Base-by-base conservation (phyloP, 1,140 invertebrate species). In the Caenorhabditis inopinata region DNA sequence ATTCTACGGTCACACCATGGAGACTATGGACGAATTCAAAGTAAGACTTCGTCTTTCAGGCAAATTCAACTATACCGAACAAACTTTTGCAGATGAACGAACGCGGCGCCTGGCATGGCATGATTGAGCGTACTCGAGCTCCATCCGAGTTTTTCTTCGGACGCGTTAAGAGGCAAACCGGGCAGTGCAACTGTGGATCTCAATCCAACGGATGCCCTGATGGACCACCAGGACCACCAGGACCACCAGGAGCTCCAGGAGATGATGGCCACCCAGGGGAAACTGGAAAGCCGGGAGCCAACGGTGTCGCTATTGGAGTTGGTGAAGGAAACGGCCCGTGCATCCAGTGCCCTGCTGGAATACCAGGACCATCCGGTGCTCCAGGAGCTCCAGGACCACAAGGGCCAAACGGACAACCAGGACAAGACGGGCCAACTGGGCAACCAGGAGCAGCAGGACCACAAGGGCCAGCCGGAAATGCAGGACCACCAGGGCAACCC, bases 181-280 rank as follows among this genome's bases (percentile, higher is more conserved):
- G 53, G 2, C 42, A 68, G 23, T 79, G 77, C 29, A 73, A 68
- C 53, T 79, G 77, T 35, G 77, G 53, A 27, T 27, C 53, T 29
- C 53, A 73, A 42, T 35, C 77, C 1, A 16, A 14, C 25, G 53
- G 46, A 35, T 79, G 77, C 58, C 77, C 77, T 23, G 53, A 35
- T 53, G 77, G 77, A 68, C 77, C 77, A 45, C 77, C 77, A 35
- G 77, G 77, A 79, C 53, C 77, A 45, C 77, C 77, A 27, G 77
- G 77, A 47, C 53, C 77, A 11, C 18, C 68, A 16, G 68, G 68
- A 73, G 62, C 29, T 1, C 51, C 49, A 38, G 76, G 76, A 78
- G 49, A 58, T 29, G 35, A 78, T 49, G 76, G 76, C 68, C 49
- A 68, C 46, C 18, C 35, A 12, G 68, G 68, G 25, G 77, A 73